Evolutionary conservation across 2,888 invertebrate species (phyloP).

Genomic region (Ptilodon capucinus): DNA sequence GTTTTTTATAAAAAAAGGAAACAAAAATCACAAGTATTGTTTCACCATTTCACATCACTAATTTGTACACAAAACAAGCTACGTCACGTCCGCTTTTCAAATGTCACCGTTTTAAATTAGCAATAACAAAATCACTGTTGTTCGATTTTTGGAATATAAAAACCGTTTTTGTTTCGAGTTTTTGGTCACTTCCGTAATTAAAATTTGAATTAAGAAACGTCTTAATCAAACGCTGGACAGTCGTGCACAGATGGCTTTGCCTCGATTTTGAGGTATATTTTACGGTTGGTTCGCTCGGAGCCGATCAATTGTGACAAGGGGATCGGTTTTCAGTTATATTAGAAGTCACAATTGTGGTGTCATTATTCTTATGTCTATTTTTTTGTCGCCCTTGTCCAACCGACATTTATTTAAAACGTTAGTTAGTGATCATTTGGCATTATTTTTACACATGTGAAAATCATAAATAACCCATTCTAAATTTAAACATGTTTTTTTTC

Average conservation of each 20-base stretch:
- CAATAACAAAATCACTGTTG: not conserved
- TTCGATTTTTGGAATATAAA: not conserved
- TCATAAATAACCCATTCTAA: no score
- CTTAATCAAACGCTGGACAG: slow-evolving; percentile 41
- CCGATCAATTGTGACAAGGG: slow-evolving; percentile 76
- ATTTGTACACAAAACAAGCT: not conserved
- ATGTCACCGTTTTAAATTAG: not conserved
- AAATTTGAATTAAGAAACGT: slow-evolving; percentile 39
- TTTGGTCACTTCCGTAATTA: slow-evolving; percentile 6
- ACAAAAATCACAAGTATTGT: no score
- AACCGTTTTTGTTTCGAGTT: not conserved
- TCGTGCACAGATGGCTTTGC: slow-evolving; percentile 61
- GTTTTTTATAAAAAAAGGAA: no score
- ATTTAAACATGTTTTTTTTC: no score
- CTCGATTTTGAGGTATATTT: slow-evolving; percentile 78
- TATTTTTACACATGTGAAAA: no score
- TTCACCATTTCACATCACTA: no score
- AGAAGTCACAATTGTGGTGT: slow-evolving; percentile 57
- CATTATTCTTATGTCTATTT: slow-evolving; percentile 43
- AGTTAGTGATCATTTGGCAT: no score
- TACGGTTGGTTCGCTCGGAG: slow-evolving; percentile 66
- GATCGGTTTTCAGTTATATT: slow-evolving; percentile 70
- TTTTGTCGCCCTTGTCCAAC: no score
- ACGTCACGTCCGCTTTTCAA: not conserved
- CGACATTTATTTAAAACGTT: no score